phyloP scores from a whole-genome alignment of 2,113 vertebrate genomes.

The Silurus glanis region DNA sequence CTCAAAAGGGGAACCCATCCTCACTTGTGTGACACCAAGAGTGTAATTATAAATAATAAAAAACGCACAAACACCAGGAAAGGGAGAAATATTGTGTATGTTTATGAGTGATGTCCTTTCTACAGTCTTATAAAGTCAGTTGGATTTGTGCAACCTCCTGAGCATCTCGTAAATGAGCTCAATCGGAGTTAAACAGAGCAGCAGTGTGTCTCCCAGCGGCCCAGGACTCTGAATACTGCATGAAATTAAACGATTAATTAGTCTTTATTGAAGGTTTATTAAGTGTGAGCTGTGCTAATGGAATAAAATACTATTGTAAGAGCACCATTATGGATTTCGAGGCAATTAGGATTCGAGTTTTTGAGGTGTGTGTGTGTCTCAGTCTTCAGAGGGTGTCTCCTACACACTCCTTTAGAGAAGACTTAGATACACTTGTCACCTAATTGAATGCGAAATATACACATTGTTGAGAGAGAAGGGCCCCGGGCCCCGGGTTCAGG shows the following conservation, averaged over 20 bases:
- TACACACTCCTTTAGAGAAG: conserved; percentile 69
- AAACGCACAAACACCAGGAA: no score
- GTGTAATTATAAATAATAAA: no score
- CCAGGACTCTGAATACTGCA: background rate
- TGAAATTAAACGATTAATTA: conserved; percentile 53
- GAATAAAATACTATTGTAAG: conserved; percentile 62
- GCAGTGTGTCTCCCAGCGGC: background rate
- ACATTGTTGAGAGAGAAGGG: conserved; percentile 67
- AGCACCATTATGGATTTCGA: conserved; percentile 48
- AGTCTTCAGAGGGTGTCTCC: conserved; percentile 62
- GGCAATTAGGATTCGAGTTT: conserved; percentile 72
- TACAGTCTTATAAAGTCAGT: no score
- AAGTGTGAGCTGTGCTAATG: conserved; percentile 57
- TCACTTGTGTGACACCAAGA: no score
- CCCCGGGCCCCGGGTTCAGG: conserved; percentile 56
- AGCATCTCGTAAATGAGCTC: no score
- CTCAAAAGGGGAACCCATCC: no score
- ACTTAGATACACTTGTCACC: conserved; percentile 80
- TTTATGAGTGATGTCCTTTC: no score
- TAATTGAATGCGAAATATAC: conserved; percentile 75
- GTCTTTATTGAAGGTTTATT: conserved; percentile 60
- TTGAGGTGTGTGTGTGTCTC: conserved; percentile 32
- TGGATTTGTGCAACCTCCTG: no score
- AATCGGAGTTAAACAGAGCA: background rate
- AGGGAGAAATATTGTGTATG: no score